Evolutionary conservation across 2,113 vertebrate species (phyloP).

Genomic region (Saimiri boliviensis): DNA sequence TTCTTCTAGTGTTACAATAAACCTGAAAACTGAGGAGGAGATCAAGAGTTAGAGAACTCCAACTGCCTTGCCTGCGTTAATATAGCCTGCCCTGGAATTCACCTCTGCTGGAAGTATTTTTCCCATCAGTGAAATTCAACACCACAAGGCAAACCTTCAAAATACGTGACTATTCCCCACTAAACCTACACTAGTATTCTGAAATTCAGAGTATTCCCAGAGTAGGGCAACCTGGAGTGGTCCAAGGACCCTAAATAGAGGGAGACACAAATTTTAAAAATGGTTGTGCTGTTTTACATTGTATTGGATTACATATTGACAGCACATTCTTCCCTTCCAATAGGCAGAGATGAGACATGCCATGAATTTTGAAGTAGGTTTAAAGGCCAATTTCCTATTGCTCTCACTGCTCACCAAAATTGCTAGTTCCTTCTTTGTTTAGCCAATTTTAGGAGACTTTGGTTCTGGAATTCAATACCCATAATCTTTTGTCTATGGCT

Average conservation of each 20-base stretch:
- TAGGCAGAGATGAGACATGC: neutral
- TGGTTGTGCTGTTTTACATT: constrained; percentile 13
- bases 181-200: neutral
- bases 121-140: constrained; percentile 32
- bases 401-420: constrained; percentile 57
- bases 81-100: constrained; percentile 41
- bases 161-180: neutral
- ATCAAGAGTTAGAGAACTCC: neutral
- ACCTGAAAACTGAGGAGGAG: constrained; percentile 13
- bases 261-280: neutral
- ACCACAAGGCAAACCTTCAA: neutral
- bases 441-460: constrained; percentile 51
- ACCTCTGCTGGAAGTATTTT: constrained; percentile 15
- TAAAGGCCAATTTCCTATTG: constrained; percentile 53
- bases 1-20: constrained; percentile 28
- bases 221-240: neutral
- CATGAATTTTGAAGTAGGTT: neutral
- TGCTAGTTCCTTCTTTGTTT: constrained; percentile 44
- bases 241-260: constrained; percentile 37
- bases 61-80: neutral
- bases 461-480: constrained; percentile 33
- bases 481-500: constrained; percentile 29
- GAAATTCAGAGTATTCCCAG: neutral
- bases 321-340: neutral
- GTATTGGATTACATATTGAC: neutral